Conservation (phyloP, 2,113 vertebrate species). For the Entosphenus tridentatus region DNA sequence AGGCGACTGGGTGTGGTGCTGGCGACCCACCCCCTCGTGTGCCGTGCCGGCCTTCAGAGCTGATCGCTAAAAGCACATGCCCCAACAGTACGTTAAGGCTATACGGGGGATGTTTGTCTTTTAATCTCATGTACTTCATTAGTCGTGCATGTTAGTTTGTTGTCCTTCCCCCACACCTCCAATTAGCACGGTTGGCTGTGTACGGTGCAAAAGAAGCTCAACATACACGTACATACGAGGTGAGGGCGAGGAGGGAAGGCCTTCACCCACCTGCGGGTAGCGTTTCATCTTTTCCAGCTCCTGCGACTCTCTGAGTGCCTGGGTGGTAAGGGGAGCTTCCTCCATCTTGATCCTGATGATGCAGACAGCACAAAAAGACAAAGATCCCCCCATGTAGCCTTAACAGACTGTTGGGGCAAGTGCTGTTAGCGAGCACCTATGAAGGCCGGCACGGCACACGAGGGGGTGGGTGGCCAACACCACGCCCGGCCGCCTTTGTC, state of each 20-base stretch:
- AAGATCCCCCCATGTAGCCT: neutral
- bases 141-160: neutral
- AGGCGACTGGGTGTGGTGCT: too few species aligned
- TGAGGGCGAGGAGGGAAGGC: neutral
- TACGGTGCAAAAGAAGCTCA: too few species aligned
- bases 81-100: neutral
- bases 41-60: too few species aligned
- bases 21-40: too few species aligned
- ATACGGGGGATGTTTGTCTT: neutral
- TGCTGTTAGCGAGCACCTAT: neutral
- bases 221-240: neutral
- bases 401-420: neutral
- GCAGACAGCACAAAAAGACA: neutral
- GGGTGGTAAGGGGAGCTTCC: slow-evolving; percentile 62
- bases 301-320: slow-evolving; percentile 39
- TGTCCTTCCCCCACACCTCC: neutral
- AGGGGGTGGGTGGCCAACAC: neutral
- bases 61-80: slow-evolving; percentile 3
- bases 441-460: neutral
- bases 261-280: slow-evolving; percentile 48
- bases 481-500: too few species aligned
- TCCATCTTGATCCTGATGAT: slow-evolving; percentile 44
- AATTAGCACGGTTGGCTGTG: too few species aligned
- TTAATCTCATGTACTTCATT: neutral
- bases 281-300: slow-evolving; percentile 50